Evolutionary conservation across 2,113 vertebrate genomes (phyloP).

Genomic region (Vireo altiloquus): DNA sequence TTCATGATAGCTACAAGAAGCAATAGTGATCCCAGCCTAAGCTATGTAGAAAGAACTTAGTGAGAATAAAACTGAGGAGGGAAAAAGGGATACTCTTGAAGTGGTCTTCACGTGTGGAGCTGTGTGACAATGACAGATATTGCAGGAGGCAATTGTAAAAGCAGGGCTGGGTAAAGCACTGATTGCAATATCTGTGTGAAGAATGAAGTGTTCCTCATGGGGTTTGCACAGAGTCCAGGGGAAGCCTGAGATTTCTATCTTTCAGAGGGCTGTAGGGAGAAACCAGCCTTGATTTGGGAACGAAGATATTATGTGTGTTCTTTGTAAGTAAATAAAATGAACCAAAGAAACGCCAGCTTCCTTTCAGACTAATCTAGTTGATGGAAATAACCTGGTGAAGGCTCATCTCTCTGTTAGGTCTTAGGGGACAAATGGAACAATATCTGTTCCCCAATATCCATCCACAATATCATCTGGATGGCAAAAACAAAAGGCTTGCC

Average conservation of each 20-base stretch:
- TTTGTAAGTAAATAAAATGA: not conserved
- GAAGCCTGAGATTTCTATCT: not conserved
- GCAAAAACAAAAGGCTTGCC: not conserved
- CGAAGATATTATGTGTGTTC: not conserved
- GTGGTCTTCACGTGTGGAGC: not conserved
- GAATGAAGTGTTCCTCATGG: not conserved
- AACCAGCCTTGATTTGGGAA: not conserved
- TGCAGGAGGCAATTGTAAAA: not conserved
- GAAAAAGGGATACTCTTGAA: not conserved
- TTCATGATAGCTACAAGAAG: not conserved
- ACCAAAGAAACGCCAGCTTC: not conserved
- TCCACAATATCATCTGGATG: too few species aligned
- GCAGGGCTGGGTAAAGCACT: not conserved
- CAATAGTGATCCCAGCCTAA: not conserved
- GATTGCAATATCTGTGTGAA: not conserved
- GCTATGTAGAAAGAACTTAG: not conserved
- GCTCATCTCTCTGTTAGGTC: not conserved
- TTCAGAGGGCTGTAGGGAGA: not conserved
- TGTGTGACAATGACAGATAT: not conserved
- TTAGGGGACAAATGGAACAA: not conserved
- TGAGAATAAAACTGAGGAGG: not conserved
- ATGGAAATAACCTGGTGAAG: not conserved
- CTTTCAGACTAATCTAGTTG: not conserved
- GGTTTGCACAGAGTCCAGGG: not conserved
- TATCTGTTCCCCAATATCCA: not conserved